These are phyloP conservation scores for Gallirallus australis DNA, from an alignment of 2,797 vertebrate genomes.

Conservation along the genomic window DNA sequence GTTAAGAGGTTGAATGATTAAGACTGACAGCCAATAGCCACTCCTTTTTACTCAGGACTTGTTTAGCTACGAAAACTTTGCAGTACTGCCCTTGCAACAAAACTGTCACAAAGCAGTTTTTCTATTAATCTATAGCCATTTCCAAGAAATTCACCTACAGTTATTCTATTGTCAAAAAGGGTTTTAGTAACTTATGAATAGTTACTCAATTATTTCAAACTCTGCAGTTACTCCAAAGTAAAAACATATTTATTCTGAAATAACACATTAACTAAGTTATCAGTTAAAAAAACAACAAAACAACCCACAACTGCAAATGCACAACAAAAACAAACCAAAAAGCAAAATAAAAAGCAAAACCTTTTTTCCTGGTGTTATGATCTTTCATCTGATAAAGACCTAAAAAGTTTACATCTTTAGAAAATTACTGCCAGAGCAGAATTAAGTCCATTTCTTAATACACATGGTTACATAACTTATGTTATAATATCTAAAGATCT, in stretches of 20 bases:
- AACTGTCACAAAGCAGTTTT: background rate
- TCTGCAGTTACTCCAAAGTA: background rate
- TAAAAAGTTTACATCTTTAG: background rate
- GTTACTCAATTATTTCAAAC: background rate
- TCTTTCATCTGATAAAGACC: background rate
- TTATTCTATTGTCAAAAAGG: background rate
- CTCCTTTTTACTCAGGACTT: background rate
- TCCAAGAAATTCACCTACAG: background rate
- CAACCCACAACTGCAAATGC: background rate
- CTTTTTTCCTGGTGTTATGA: rapidly evolving
- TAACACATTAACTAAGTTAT: background rate
- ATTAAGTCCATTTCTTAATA: background rate
- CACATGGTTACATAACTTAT: background rate
- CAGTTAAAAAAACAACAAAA: too few relatives aligned
- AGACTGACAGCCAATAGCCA: background rate
- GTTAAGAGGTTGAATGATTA: background rate
- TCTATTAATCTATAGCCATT: background rate
- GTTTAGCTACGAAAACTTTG: background rate
- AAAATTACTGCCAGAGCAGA: background rate
- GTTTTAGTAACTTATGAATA: background rate
- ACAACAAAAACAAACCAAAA: background rate
- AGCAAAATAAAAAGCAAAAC: background rate
- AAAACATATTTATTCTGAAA: background rate
- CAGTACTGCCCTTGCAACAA: background rate
- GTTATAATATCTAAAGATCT: background rate